Base-by-base conservation (phyloP, 2,113 vertebrate genomes). In the Muntiacus reevesi region DNA sequence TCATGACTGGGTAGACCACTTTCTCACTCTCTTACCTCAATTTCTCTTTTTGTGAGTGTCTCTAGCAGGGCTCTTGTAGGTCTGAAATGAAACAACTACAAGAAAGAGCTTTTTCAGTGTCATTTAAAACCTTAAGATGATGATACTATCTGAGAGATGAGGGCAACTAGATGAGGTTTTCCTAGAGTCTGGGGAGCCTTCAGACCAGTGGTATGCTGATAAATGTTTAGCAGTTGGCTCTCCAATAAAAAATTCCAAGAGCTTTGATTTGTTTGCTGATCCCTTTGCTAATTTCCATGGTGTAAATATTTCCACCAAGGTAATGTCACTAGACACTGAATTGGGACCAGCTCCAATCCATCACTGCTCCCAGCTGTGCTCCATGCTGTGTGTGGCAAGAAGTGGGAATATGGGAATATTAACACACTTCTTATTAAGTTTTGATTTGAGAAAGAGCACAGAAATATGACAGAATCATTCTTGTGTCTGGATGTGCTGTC, bases 261-360 rank as follows among this genome's bases (percentile, higher is more conserved):
- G 30, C 16, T 11, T 64, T 27, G 52, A 86, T 95, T 86, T 4
- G 5, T 89, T 86, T 92, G 59, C 10, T 64, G 82, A 87, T 86
- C 67, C 71, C 78, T 78, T 94, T 91, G 54, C 54, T 90, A 74
- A 96, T 94, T 92, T 86, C 79, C 27, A n/a, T 62, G 52, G 43
- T 92, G 43, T 96, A 87, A 95, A 30, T 92, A 86, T 89, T 96
- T 95, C 59, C 64, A 82, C 3, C 21, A 50, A 30, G 30, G 43
- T 82, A 36, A 50, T 88, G 93, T 79, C 71, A 59, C 36, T 85
- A n/a, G 67, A 57, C 0, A 17, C 17, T 57, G 14, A 91, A 59
- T 15, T 64, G 40, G 25, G 55, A 33, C 30, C 40, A 43, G 30
- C 88, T 59, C 27, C 79, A 76, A 43, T 28, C 13, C 2, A 25